A percentile compares a stretch with the other conserved stretches of the same genome.
phyloP scores from a whole-genome alignment of 2,113 vertebrate species.

The Zosterops pallidus region DNA sequence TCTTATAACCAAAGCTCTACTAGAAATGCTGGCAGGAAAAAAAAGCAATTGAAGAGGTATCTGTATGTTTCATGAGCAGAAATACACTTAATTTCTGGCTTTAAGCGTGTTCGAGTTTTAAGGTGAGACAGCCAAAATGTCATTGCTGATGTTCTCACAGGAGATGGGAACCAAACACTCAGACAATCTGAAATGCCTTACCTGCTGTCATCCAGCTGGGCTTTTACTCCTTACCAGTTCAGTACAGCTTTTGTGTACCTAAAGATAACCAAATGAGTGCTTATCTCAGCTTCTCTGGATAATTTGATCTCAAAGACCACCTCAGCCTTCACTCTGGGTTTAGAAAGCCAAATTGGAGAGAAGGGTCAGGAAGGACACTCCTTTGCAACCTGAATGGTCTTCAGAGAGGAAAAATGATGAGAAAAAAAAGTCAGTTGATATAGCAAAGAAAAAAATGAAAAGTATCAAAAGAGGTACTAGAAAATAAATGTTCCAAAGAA shows the following conservation, averaged over 20 bases:
- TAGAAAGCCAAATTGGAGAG: neutral
- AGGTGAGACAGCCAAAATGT: neutral
- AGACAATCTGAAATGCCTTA: neutral
- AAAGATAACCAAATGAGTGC: neutral
- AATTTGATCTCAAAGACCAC: neutral
- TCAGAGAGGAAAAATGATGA: neutral
- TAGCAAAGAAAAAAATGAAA: neutral
- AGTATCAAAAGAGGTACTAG: neutral
- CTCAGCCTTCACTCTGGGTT: neutral
- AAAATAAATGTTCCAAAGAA: neutral
- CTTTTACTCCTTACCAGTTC: neutral
- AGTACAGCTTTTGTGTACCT: neutral
- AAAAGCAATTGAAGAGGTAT: neutral
- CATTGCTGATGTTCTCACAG: neutral
- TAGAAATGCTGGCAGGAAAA: neutral
- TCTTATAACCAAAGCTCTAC: accelerated
- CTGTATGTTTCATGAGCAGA: neutral
- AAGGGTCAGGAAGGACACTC: neutral
- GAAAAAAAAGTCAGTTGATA: neutral
- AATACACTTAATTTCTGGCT: neutral
- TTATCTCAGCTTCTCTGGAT: neutral
- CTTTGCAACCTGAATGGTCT: neutral
- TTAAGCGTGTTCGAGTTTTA: neutral
- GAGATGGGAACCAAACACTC: accelerated
- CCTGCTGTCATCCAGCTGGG: neutral